Conservation (phyloP, 2,797 vertebrate genomes). For the Lacerta agilis region DNA sequence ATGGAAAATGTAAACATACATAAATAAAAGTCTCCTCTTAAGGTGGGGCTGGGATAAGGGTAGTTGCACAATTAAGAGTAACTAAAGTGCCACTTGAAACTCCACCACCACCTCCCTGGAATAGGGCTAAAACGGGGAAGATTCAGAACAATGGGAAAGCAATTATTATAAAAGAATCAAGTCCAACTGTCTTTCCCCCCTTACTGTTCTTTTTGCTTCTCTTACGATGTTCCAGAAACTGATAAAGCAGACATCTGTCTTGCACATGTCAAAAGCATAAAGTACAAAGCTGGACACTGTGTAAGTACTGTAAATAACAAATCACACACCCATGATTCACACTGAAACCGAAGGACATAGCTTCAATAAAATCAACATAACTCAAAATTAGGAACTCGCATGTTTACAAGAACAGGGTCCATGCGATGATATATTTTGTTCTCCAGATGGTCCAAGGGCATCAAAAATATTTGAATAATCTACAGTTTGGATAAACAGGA, state of each 20-base stretch:
- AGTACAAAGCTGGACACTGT: background rate
- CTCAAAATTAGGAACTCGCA: background rate
- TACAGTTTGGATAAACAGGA: background rate
- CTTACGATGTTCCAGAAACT: background rate
- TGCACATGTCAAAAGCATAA: background rate
- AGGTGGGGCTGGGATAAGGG: background rate
- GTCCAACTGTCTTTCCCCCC: background rate
- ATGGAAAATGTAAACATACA: background rate
- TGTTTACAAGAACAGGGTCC: background rate
- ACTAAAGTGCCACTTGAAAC: background rate
- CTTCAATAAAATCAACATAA: background rate
- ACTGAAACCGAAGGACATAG: background rate
- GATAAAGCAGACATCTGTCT: background rate
- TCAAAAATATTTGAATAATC: background rate
- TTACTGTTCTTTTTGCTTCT: background rate
- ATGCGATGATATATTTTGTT: background rate
- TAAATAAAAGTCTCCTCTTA: background rate
- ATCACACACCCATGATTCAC: background rate
- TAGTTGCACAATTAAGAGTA: background rate
- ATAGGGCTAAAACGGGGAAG: background rate
- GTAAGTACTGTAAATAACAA: background rate
- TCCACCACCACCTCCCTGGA: background rate
- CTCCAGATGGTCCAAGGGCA: background rate
- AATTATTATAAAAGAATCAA: background rate
- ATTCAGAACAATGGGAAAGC: background rate